Evolutionary conservation across 2,113 vertebrate genomes (phyloP), one percentile per base, ranked within the genome.

Genomic region (Hemibagrus wyckioides): DNA sequence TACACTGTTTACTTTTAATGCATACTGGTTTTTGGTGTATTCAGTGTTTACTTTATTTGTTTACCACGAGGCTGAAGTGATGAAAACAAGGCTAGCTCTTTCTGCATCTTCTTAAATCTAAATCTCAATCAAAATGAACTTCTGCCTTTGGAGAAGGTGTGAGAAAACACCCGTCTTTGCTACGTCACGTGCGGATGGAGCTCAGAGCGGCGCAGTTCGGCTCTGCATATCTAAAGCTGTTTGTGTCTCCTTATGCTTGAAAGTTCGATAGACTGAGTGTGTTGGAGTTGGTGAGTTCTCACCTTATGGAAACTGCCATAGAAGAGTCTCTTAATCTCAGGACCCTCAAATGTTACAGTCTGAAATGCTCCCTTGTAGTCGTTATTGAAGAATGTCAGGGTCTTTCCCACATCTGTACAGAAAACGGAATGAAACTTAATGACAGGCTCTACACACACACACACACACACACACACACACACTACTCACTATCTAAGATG

Each of bases 251-350:
- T 14, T 76, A 50, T 44, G 41, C 25, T 25, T 41, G 39, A 25
- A 28, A 14, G 69, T 44, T 73, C 44, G 8, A 25, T 13, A 44
- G 21, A 23, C 71, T 48, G n/a, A 80, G 50, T 17, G 3, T 21
- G 14, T 44, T 50, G 15, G 23, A 1, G 48, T 75, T 14, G 41
- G 33, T 54, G 41, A 86, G 50, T 30, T 93, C 96, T 92, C 67
- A 99, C 98, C 97, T 99, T 99, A 86, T 99, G 98, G 91, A 99
- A 99, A 91, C 97, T 99, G 61, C 98, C 97, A 73, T 97, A 96
- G 94, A 99, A 99, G 79, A 99, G 96, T 90, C 97, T 99, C 80
- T 93, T 95, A 90, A 99, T 96, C 80, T 98, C 96, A 1, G 96
- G 94, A 25, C 97, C 97, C 88, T 99, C 97, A 77, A 99, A 99